Conservation (phyloP, 2,888 invertebrate species). For the Teinopalpus imperialis region DNA sequence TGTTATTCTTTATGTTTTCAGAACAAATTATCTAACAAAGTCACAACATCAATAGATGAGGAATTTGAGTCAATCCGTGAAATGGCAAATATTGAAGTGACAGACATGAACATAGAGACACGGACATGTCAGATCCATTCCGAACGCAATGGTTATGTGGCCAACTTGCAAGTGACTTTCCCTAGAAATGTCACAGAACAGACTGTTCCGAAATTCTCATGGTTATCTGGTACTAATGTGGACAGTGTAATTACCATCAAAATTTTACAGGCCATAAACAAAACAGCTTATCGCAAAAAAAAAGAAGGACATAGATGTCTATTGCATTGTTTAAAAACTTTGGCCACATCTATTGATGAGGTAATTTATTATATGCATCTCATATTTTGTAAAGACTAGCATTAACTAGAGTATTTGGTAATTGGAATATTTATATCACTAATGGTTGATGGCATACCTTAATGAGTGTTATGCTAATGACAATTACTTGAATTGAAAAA, state of each 20-base stretch:
- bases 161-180: constrained; percentile 82
- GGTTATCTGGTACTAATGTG: constrained; percentile 81
- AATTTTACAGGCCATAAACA: constrained; percentile 90
- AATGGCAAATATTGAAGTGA: constrained; percentile 77
- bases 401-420: too few species aligned
- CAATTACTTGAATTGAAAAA: too few species aligned
- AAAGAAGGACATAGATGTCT: constrained; percentile 93
- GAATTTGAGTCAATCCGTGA: constrained; percentile 77
- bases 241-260: constrained; percentile 87
- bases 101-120: constrained; percentile 82
- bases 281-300: constrained; percentile 91
- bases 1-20: constrained; percentile 35
- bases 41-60: constrained; percentile 66
- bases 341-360: constrained; percentile 75
- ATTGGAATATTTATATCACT: too few species aligned
- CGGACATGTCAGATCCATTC: constrained; percentile 83
- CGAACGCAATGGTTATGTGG: constrained; percentile 75
- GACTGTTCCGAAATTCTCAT: constrained; percentile 75
- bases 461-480: too few species aligned
- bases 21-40: constrained; percentile 61
- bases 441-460: too few species aligned
- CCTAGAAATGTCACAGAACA: constrained; percentile 76
- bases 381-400: too few species aligned
- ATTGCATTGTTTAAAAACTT: constrained; percentile 89
- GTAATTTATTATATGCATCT: constrained; percentile 46